phyloP scores from a whole-genome alignment of 1,140 invertebrate species.

The Oryctes rhinoceros region DNA sequence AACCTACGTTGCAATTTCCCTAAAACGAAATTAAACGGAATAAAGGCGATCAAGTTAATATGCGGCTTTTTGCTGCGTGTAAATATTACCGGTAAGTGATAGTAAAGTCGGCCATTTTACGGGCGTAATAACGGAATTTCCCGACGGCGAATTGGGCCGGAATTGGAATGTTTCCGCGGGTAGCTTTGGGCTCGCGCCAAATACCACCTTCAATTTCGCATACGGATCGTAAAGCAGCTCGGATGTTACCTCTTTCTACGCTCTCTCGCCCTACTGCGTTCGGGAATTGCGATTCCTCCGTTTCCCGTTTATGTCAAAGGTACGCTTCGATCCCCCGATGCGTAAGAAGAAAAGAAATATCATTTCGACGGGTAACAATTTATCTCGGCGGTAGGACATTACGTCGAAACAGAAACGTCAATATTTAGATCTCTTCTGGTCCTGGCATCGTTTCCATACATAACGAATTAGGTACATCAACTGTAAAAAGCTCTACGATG shows the following conservation, averaged over 20 bases:
- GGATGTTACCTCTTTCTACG: background rate
- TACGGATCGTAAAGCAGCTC: conserved; percentile 29
- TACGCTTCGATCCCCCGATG: background rate
- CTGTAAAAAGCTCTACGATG: background rate
- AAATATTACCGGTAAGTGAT: conserved; percentile 36
- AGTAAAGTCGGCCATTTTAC: conserved; percentile 34
- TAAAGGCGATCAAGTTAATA: conserved; percentile 33
- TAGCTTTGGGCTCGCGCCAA: conserved; percentile 25
- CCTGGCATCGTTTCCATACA: background rate
- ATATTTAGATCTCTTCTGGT: background rate
- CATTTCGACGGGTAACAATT: no score
- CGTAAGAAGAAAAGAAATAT: background rate
- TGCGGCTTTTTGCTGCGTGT: conserved; percentile 36
- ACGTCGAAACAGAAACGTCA: background rate
- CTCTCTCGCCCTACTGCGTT: background rate
- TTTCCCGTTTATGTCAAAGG: background rate
- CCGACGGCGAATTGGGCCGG: conserved; percentile 29
- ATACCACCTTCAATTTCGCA: conserved; percentile 24
- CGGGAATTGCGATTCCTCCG: background rate
- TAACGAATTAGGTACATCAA: conserved; percentile 1
- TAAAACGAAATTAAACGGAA: conserved; percentile 32
- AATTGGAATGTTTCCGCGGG: conserved; percentile 24
- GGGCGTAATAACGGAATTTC: conserved; percentile 31
- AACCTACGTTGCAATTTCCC: conserved; percentile 16
- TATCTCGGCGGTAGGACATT: background rate